Conservation (phyloP, 2,888 invertebrate genomes). For the Rugalucina vietnamica region DNA sequence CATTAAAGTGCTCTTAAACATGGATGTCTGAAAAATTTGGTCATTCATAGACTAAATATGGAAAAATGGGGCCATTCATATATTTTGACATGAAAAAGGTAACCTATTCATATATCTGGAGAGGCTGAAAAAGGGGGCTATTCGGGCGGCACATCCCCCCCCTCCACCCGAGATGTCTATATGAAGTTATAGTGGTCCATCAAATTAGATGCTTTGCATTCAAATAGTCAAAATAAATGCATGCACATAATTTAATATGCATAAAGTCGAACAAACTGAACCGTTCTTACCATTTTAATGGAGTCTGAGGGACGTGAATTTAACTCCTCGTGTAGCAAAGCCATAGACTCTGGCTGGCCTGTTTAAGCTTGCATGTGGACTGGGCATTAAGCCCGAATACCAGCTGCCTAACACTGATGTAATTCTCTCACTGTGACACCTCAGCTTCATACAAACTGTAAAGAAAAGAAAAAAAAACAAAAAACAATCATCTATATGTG, state of each 20-base stretch:
- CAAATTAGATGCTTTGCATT: background rate
- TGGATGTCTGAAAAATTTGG: too few relatives aligned
- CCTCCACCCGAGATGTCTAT: background rate
- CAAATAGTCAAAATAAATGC: background rate
- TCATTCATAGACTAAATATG: too few relatives aligned
- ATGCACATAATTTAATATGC: background rate
- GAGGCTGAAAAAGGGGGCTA: background rate
- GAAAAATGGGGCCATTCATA: too few relatives aligned
- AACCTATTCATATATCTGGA: background rate
- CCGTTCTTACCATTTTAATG: constrained; percentile 45
- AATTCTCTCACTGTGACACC: background rate
- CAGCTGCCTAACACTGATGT: too few relatives aligned
- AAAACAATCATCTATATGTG: too few relatives aligned
- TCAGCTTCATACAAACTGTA: background rate
- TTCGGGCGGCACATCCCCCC: background rate
- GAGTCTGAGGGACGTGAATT: constrained; percentile 55
- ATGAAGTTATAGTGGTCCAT: background rate
- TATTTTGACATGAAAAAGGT: background rate
- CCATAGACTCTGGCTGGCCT: constrained; percentile 49
- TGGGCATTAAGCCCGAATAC: background rate
- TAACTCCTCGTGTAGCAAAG: constrained; percentile 53
- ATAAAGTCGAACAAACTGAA: background rate
- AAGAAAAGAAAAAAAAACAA: too few relatives aligned
- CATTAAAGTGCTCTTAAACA: too few relatives aligned
- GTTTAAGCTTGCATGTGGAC: background rate